Percentiles rank a stretch among this genome's conserved stretches.
These are phyloP conservation scores for Megalopta genalis DNA, from an alignment of 1,140 invertebrate species.

Conservation along the genomic window DNA sequence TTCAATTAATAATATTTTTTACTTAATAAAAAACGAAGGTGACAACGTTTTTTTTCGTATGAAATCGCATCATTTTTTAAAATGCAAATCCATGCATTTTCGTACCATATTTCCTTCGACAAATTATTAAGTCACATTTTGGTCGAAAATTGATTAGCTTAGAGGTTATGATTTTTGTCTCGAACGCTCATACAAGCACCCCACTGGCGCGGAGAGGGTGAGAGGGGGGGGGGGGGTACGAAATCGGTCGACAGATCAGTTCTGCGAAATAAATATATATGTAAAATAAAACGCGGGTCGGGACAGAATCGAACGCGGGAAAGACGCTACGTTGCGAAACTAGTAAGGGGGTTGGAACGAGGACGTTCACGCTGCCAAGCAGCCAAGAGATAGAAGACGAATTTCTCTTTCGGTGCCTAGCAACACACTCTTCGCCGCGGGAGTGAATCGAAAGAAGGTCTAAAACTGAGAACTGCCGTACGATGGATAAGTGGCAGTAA, in stretches of 20 bases:
- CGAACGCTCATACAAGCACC: too few relatives aligned
- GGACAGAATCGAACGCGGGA: not conserved
- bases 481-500: constrained; percentile 37
- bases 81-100: too few relatives aligned
- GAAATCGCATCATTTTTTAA: too few relatives aligned
- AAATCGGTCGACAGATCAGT: constrained; percentile 29
- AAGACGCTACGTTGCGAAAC: constrained; percentile 11
- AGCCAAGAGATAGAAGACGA: not conserved
- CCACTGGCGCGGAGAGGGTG: too few relatives aligned
- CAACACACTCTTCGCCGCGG: constrained; percentile 8
- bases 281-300: constrained; percentile 1
- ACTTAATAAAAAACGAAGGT: too few relatives aligned
- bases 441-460: constrained; percentile 1
- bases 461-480: constrained; percentile 26
- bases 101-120: too few relatives aligned
- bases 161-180: too few relatives aligned
- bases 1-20: too few relatives aligned
- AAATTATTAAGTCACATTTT: too few relatives aligned
- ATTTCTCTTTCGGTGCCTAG: constrained; percentile 30
- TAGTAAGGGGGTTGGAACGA: not conserved
- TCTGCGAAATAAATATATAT: constrained; percentile 39
- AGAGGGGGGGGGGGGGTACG: too few relatives aligned
- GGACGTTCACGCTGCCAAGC: constrained; percentile 16
- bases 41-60: too few relatives aligned
- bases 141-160: too few relatives aligned